Evolutionary conservation across 2,888 invertebrate species (phyloP).

Genomic region (Drosophila fulvimacula): DNA sequence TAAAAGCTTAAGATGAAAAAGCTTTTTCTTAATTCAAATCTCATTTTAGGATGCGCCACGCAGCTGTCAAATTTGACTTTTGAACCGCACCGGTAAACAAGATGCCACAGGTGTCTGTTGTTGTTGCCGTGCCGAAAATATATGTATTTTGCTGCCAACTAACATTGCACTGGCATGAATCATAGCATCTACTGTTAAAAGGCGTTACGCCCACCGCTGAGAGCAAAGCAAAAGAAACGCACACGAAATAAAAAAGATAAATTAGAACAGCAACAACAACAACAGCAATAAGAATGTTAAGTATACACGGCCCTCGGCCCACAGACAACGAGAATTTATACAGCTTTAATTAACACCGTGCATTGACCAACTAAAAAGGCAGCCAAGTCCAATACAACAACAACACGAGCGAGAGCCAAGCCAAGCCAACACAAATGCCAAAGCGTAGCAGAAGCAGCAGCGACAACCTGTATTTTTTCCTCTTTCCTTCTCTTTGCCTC

Average conservation of each 20-base stretch:
- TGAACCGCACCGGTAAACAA: constrained; percentile 47
- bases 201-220: constrained; percentile 42
- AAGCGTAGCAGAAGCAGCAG: constrained; percentile 48
- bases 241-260: constrained; percentile 23
- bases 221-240: constrained; percentile 22
- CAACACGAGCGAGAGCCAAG: constrained; percentile 28
- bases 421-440: constrained; percentile 53
- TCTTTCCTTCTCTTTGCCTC: constrained; percentile 30
- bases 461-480: constrained; percentile 71
- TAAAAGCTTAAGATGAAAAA: constrained; percentile 35
- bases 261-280: constrained; percentile 52
- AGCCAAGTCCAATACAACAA: constrained; percentile 23
- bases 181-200: constrained; percentile 51
- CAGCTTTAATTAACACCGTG: constrained; percentile 63
- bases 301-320: constrained; percentile 29
- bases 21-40: constrained; percentile 50
- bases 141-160: constrained; percentile 27
- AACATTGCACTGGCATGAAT: constrained; percentile 55
- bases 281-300: constrained; percentile 30
- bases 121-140: constrained; percentile 28
- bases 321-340: constrained; percentile 30
- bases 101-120: constrained; percentile 64
- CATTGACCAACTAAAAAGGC: constrained; percentile 59
- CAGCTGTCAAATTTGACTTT: constrained; percentile 72
- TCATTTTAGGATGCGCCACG: constrained; percentile 54